phyloP scores from a whole-genome alignment of 2,888 invertebrate species.

The Deilephila elpenor region DNA sequence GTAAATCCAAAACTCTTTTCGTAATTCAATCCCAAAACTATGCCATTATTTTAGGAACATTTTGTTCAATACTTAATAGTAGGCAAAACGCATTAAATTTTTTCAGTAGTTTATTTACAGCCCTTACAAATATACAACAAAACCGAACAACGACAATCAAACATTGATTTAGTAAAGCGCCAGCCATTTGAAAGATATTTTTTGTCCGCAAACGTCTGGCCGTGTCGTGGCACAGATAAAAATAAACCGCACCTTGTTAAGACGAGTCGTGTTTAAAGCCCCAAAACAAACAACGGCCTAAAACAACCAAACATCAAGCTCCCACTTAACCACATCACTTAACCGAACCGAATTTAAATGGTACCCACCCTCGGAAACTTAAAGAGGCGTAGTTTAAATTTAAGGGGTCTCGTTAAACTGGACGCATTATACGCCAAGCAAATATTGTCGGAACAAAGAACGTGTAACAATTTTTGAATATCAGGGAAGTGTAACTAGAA shows the following conservation, averaged over 20 bases:
- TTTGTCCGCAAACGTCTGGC: conserved; percentile 43
- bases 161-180: conserved; percentile 25
- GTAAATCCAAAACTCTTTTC: no score
- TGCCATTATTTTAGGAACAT: no score
- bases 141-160: conserved; percentile 18
- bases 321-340: conserved; percentile 80
- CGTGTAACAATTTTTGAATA: conserved; percentile 74
- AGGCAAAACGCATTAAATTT: background rate
- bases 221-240: conserved; percentile 58
- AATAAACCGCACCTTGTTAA: conserved; percentile 77
- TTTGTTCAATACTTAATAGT: background rate
- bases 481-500: conserved; percentile 69
- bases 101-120: conserved; percentile 9
- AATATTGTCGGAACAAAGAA: conserved; percentile 73
- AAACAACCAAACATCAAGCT: conserved; percentile 80
- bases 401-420: conserved; percentile 57
- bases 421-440: conserved; percentile 64
- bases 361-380: conserved; percentile 49
- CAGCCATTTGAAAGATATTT: conserved; percentile 27
- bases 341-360: conserved; percentile 66
- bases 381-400: conserved; percentile 39
- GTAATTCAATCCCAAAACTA: no score
- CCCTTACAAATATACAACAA: conserved; percentile 13
- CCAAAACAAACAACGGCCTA: conserved; percentile 76
- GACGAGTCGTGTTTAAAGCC: conserved; percentile 72